A percentile compares a stretch with the other conserved stretches of the same genome.
These are phyloP conservation scores for Eulemur macaco DNA, from an alignment of 2,113 vertebrate species.

Conservation along the genomic window DNA sequence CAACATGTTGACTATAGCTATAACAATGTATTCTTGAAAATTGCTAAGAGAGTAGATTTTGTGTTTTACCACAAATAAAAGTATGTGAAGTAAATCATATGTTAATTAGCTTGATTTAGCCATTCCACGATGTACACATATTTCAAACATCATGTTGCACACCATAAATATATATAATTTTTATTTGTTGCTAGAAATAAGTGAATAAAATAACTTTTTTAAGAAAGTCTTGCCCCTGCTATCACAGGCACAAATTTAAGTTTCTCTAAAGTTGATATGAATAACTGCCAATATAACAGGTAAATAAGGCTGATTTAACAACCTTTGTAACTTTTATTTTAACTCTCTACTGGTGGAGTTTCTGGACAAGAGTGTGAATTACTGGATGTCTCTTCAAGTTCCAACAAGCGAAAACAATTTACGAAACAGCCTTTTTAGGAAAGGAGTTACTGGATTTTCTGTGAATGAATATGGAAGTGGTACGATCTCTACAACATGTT, in stretches of 20 bases:
- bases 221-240: neutral
- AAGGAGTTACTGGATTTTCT: neutral
- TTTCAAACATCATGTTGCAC: neutral
- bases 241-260: neutral
- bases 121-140: neutral
- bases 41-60: neutral
- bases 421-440: neutral
- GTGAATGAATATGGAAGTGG: neutral
- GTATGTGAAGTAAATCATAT: neutral
- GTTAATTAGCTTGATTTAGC: neutral
- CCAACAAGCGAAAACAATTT: neutral
- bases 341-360: neutral
- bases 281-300: neutral
- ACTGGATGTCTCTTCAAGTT: neutral
- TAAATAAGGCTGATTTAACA: neutral
- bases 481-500: neutral
- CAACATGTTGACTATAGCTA: neutral
- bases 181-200: neutral
- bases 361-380: neutral
- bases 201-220: neutral
- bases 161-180: neutral
- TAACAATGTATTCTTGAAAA: neutral
- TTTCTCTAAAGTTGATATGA: neutral
- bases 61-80: neutral
- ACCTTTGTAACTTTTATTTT: neutral